These are phyloP conservation scores for Caenorhabditis sp. DNA, from an alignment of 2,888 invertebrate species.

Conservation along the genomic window DNA sequence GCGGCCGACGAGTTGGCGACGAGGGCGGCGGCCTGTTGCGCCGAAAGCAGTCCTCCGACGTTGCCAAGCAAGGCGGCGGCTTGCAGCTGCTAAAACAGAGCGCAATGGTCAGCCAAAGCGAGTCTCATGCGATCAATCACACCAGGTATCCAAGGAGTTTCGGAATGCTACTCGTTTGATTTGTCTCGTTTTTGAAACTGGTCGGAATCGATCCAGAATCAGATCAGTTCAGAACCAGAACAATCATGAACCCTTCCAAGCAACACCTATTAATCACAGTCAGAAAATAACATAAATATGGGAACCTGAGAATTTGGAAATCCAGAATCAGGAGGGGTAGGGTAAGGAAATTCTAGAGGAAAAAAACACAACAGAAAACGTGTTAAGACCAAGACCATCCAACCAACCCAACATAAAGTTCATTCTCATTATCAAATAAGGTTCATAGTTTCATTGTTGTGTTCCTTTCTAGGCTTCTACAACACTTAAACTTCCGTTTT, in stretches of 20 bases:
- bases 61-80: conserved; percentile 71
- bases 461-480: not conserved
- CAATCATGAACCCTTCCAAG: no score
- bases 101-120: conserved; percentile 76
- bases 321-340: not conserved
- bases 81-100: conserved; percentile 78
- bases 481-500: not conserved
- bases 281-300: conserved; percentile 11
- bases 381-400: conserved; percentile 25
- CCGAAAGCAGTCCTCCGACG: conserved; percentile 58
- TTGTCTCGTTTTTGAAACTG: not conserved
- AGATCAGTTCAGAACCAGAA: conserved; percentile 17
- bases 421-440: no score
- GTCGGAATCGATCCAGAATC: not conserved
- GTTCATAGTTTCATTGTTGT: no score
- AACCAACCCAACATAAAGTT: conserved; percentile 7
- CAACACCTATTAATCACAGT: no score
- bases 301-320: no score
- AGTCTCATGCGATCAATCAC: conserved; percentile 62
- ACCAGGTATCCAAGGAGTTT: conserved; percentile 17
- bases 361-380: conserved; percentile 34
- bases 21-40: conserved; percentile 56
- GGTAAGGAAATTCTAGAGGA: conserved; percentile 9
- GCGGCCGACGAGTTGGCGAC: conserved; percentile 50
- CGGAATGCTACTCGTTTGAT: conserved; percentile 35